A percentile compares a stretch with the other conserved stretches of the same genome.
Conservation (phyloP, 2,113 vertebrate genomes). For the Proterorhinus semilunaris region DNA sequence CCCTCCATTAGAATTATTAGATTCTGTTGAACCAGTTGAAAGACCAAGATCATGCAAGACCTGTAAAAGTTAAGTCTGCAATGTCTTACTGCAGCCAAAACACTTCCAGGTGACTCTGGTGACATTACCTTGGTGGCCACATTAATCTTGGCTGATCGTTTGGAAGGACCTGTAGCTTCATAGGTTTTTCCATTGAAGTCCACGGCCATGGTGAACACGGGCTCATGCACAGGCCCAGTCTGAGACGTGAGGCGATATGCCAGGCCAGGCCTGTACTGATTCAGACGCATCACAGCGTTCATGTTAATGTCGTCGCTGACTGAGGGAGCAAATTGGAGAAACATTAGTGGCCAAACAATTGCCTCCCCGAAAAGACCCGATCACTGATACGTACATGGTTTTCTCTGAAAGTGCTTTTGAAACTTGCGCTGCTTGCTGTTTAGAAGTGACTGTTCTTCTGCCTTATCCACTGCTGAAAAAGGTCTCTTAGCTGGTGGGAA, state of each 20-base stretch:
- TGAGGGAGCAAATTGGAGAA: neutral
- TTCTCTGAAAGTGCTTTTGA: constrained; percentile 78
- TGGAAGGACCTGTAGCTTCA: constrained; percentile 90
- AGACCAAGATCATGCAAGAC: constrained; percentile 91
- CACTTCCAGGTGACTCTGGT: no score
- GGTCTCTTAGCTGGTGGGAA: constrained; percentile 82
- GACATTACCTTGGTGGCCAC: constrained; percentile 89
- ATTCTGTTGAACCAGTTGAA: constrained; percentile 76
- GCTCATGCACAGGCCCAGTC: constrained; percentile 91
- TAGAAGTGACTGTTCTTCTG: constrained; percentile 78
- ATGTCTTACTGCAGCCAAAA: neutral
- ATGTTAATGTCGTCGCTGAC: constrained; percentile 85
- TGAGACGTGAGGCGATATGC: constrained; percentile 91
- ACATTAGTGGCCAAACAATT: neutral
- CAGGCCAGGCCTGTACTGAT: constrained; percentile 91
- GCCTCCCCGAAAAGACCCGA: neutral
- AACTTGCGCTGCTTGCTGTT: constrained; percentile 91
- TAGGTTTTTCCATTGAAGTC: constrained; percentile 89
- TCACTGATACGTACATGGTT: constrained; percentile 52
- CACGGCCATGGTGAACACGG: constrained; percentile 94
- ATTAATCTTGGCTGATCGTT: constrained; percentile 90
- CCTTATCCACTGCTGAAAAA: constrained; percentile 76
- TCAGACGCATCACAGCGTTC: constrained; percentile 94
- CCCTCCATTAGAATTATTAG: constrained; percentile 70
- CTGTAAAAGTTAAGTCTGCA: constrained; percentile 53